These are phyloP conservation scores for Eilema sororculum DNA, from an alignment of 2,888 invertebrate species.

Conservation along the genomic window DNA sequence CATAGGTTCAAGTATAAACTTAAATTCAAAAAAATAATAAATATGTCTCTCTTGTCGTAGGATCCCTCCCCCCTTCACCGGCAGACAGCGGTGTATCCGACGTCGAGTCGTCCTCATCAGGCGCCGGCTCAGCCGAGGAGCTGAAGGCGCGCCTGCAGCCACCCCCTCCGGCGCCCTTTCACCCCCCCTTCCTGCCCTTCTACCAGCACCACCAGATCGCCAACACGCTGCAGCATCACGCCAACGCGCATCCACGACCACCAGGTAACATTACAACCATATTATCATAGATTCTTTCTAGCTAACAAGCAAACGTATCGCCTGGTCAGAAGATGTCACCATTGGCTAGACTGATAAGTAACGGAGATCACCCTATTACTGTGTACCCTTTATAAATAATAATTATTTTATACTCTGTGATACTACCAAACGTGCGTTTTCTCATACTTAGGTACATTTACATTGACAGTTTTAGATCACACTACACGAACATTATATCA, in stretches of 20 bases:
- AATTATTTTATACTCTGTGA: not conserved
- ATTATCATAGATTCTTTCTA: not conserved
- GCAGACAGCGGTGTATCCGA: slow-evolving; percentile 99
- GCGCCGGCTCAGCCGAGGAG: slow-evolving; percentile 93
- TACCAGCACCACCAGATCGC: slow-evolving; percentile 88
- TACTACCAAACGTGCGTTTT: not conserved
- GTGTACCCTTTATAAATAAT: not conserved
- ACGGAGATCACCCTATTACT: too few relatives aligned
- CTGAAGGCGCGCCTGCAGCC: slow-evolving; percentile 95
- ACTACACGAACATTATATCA: not conserved
- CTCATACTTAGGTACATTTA: not conserved
- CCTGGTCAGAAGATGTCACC: not conserved
- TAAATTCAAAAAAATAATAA: not conserved
- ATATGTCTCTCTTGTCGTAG: slow-evolving; percentile 77
- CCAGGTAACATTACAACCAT: slow-evolving; percentile 67
- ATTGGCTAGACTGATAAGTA: too few relatives aligned
- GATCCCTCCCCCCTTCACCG: slow-evolving; percentile 98
- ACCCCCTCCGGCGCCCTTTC: slow-evolving; percentile 85
- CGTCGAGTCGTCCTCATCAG: slow-evolving; percentile 97
- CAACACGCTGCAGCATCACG: slow-evolving; percentile 83
- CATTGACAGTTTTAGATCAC: not conserved
- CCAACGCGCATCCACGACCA: slow-evolving; percentile 81
- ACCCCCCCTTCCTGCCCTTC: slow-evolving; percentile 89
- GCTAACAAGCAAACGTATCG: too few relatives aligned
- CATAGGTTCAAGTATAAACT: not conserved